A percentile compares a stretch with the other conserved stretches of the same genome.
Conservation (phyloP, 2,888 invertebrate genomes). For the Celastrina argiolus region DNA sequence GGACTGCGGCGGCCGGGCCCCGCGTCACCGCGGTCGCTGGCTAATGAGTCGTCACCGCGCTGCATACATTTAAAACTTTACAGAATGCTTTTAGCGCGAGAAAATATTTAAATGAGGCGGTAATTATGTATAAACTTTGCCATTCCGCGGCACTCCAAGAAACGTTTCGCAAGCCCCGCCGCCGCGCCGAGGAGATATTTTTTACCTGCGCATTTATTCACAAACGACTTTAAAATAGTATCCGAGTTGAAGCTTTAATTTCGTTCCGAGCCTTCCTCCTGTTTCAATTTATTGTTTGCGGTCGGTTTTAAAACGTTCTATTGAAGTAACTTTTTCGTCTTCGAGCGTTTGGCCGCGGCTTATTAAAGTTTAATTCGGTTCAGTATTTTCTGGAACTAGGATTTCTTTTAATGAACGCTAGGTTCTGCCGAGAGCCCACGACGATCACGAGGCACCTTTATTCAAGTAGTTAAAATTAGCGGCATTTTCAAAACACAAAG, state of each 20-base stretch:
- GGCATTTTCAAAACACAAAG: no score
- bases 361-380: neutral
- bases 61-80: slow-evolving; percentile 6
- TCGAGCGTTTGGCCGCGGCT: neutral
- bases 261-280: neutral
- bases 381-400: neutral
- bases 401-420: neutral
- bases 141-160: slow-evolving; percentile 27
- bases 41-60: neutral
- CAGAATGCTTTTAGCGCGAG: slow-evolving; percentile 10
- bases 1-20: neutral
- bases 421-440: no score
- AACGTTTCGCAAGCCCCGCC: slow-evolving; percentile 22
- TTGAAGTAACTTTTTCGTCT: neutral
- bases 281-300: slow-evolving; percentile 15
- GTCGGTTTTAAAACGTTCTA: neutral
- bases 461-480: no score
- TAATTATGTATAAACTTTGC: slow-evolving; percentile 34
- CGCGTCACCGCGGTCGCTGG: neutral
- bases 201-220: slow-evolving; percentile 19
- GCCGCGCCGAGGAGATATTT: slow-evolving; percentile 16
- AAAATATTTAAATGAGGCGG: slow-evolving; percentile 35
- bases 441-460: no score
- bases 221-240: slow-evolving; percentile 15
- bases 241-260: slow-evolving; percentile 14